phyloP scores from a whole-genome alignment of 2,888 invertebrate genomes.

The Apotomis turbidana region DNA sequence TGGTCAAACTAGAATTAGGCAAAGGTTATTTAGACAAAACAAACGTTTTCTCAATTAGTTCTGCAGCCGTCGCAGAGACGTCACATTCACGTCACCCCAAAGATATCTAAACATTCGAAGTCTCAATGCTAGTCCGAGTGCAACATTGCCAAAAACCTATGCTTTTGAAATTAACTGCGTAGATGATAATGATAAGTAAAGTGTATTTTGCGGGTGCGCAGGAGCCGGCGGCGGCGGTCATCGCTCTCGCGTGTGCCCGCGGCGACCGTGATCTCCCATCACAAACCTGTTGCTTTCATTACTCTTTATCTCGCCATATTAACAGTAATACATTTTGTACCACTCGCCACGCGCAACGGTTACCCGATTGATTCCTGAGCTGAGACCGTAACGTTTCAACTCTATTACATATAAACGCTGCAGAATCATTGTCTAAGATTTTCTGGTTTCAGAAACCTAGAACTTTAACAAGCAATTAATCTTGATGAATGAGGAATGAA shows the following conservation, averaged over 20 bases:
- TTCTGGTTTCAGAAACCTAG: no score
- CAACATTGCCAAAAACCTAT: neutral
- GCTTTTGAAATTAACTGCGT: constrained; percentile 44
- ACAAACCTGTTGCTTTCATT: constrained; percentile 22
- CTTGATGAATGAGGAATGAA: no score
- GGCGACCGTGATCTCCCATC: constrained; percentile 6
- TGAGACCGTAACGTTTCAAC: neutral
- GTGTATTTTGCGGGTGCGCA: constrained; percentile 61
- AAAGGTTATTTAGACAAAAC: no score
- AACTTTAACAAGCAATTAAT: no score
- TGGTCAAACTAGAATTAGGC: no score
- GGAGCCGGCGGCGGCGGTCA: constrained; percentile 43
- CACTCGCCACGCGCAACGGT: neutral
- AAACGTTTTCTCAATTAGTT: no score
- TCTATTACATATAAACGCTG: no score
- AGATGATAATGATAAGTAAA: constrained; percentile 64
- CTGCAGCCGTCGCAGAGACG: no score
- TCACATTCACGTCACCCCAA: no score
- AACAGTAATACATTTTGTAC: neutral
- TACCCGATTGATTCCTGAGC: neutral
- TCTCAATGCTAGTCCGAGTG: no score
- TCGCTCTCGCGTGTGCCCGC: constrained; percentile 26
- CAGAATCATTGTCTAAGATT: no score
- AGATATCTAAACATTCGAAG: no score
- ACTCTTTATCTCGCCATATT: neutral